These are phyloP conservation scores for Urocynchramus pylzowi DNA, from an alignment of 2,113 vertebrate species.

Conservation along the genomic window DNA sequence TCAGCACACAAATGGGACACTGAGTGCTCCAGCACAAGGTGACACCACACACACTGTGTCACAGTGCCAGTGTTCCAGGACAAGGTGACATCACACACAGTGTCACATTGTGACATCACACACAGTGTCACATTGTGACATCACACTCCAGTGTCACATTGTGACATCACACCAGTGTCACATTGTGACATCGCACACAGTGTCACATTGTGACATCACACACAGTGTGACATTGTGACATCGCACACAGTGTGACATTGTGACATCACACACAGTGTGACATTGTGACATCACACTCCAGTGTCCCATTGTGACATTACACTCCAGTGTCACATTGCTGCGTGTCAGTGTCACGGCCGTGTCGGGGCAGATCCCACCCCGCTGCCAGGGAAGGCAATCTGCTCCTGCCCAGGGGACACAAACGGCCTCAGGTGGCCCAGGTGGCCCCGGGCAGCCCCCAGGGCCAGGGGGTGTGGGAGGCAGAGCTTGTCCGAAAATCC, in stretches of 20 bases:
- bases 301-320: background rate
- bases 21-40: background rate
- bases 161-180: too few relatives aligned
- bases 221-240: background rate
- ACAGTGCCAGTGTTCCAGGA: too few relatives aligned
- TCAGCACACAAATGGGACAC: too few relatives aligned
- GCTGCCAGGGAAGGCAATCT: background rate
- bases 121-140: background rate
- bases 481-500: background rate
- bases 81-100: too few relatives aligned
- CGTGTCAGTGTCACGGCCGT: background rate
- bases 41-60: too few relatives aligned
- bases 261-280: background rate
- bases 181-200: too few relatives aligned
- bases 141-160: too few relatives aligned
- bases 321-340: background rate
- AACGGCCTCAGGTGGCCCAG: background rate
- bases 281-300: too few relatives aligned
- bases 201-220: too few relatives aligned
- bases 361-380: background rate
- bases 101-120: background rate
- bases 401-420: background rate
- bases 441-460: background rate
- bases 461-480: background rate
- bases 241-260: background rate